Percentiles rank a stretch among this genome's conserved stretches.
Conservation (phyloP, 2,797 vertebrate genomes). For the Remorina albescens region DNA sequence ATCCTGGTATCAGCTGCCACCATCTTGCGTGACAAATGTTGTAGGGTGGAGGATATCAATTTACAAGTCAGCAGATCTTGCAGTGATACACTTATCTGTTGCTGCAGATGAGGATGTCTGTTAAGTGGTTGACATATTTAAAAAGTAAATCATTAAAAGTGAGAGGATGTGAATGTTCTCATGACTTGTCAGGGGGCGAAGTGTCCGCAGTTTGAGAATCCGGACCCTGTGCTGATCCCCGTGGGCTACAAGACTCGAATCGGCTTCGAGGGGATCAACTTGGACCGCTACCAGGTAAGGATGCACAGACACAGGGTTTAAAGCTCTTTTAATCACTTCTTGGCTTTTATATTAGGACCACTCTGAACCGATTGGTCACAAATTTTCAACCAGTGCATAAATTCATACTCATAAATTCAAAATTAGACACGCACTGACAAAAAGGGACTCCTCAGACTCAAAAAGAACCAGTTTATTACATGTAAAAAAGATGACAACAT, state of each 20-base stretch:
- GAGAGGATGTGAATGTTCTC: conserved; percentile 47
- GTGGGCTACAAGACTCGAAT: conserved; percentile 83
- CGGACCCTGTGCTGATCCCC: conserved; percentile 82
- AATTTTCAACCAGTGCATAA: not conserved
- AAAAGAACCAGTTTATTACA: not conserved
- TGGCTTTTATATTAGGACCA: not conserved
- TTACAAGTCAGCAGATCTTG: conserved; percentile 76
- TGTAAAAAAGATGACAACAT: not conserved
- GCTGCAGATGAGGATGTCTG: conserved; percentile 58
- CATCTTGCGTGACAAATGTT: conserved; percentile 73
- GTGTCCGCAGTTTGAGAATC: conserved; percentile 87
- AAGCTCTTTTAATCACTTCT: conserved; percentile 12
- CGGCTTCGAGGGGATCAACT: conserved; percentile 84
- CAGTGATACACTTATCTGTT: conserved; percentile 68
- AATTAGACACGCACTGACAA: not conserved
- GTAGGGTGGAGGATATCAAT: conserved; percentile 65
- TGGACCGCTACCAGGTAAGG: conserved; percentile 79
- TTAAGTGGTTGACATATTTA: conserved; percentile 68
- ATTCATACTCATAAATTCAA: not conserved
- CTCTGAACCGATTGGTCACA: not conserved
- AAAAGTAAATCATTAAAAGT: conserved; percentile 56
- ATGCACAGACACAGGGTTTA: conserved; percentile 1
- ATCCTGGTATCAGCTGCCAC: conserved; percentile 71
- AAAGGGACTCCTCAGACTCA: not conserved
- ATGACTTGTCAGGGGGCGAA: conserved; percentile 72